Evolutionary conservation across 2,797 vertebrate genomes (phyloP).

Genomic region (Cetoscarus ocellatus): DNA sequence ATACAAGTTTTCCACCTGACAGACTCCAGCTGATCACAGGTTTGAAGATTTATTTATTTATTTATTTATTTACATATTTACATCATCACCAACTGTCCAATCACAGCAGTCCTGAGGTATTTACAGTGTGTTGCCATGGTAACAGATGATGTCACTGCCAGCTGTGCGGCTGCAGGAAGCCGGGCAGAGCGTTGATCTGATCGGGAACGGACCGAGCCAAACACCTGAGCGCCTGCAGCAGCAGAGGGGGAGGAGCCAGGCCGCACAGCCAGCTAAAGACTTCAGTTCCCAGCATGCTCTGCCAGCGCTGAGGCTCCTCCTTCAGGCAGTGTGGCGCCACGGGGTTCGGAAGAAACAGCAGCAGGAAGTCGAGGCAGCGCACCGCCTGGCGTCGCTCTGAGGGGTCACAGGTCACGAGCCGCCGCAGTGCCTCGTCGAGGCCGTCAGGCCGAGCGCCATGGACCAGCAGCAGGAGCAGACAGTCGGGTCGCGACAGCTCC

Average conservation of each 20-base stretch:
- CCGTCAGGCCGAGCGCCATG: constrained; percentile 87
- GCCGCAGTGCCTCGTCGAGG: constrained; percentile 87
- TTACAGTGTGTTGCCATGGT: constrained; percentile 9
- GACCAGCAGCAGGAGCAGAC: constrained; percentile 89
- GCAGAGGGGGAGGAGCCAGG: constrained; percentile 86
- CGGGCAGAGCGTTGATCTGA: constrained; percentile 87
- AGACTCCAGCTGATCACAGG: neutral
- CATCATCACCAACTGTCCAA: constrained; percentile 12
- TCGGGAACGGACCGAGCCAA: constrained; percentile 87
- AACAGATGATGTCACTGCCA: constrained; percentile 37
- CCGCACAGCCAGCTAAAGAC: constrained; percentile 89
- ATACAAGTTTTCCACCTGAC: neutral
- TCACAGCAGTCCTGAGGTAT: constrained; percentile 12
- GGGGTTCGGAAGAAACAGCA: constrained; percentile 86
- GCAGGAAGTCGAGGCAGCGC: constrained; percentile 89
- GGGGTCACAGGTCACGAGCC: constrained; percentile 52
- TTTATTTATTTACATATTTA: constrained; percentile 54
- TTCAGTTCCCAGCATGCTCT: constrained; percentile 85
- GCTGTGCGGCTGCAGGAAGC: constrained; percentile 87
- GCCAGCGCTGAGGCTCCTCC: constrained; percentile 85
- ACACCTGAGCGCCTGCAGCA: constrained; percentile 89
- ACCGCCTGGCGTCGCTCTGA: neutral
- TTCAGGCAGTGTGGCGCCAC: constrained; percentile 75
- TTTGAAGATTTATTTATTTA: no score
- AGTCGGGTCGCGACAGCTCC: constrained; percentile 89